phyloP scores from a whole-genome alignment of 2,888 invertebrate genomes.

The Thelaira solivaga region DNA sequence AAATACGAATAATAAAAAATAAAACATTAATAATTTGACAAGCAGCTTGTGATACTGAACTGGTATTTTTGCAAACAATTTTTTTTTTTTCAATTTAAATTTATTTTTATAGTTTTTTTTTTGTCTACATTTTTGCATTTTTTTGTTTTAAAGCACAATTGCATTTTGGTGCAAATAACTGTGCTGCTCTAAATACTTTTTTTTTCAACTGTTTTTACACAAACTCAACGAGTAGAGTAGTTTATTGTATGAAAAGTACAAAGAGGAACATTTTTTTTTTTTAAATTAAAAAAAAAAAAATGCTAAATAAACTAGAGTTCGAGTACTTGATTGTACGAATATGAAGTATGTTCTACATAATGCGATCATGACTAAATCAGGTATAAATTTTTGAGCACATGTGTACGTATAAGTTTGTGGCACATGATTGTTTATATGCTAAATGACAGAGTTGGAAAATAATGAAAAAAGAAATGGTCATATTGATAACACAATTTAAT shows the following conservation, averaged over 20 bases:
- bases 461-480: not conserved
- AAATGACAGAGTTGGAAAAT: not conserved
- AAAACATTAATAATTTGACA: constrained; percentile 33
- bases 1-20: too few relatives aligned
- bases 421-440: not conserved
- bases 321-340: constrained; percentile 20
- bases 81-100: too few relatives aligned
- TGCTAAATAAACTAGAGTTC: constrained; percentile 15
- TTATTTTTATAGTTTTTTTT: not conserved
- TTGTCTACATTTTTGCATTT: not conserved
- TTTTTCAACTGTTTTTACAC: constrained; percentile 1
- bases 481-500: not conserved
- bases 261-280: not conserved
- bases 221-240: constrained; percentile 12
- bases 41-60: constrained; percentile 1
- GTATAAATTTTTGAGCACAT: constrained; percentile 1
- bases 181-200: constrained; percentile 52
- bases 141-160: constrained; percentile 15
- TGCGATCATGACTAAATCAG: constrained; percentile 39
- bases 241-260: not conserved
- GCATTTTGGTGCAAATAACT: constrained; percentile 55
- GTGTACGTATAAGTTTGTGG: too few relatives aligned
- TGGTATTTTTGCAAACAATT: constrained; percentile 29
- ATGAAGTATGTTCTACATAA: constrained; percentile 12
- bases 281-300: not conserved